Percentiles rank a stretch among this genome's conserved stretches.
These are phyloP conservation scores for Lampropteryx suffumata DNA, from an alignment of 2,888 invertebrate genomes.

Conservation along the genomic window DNA sequence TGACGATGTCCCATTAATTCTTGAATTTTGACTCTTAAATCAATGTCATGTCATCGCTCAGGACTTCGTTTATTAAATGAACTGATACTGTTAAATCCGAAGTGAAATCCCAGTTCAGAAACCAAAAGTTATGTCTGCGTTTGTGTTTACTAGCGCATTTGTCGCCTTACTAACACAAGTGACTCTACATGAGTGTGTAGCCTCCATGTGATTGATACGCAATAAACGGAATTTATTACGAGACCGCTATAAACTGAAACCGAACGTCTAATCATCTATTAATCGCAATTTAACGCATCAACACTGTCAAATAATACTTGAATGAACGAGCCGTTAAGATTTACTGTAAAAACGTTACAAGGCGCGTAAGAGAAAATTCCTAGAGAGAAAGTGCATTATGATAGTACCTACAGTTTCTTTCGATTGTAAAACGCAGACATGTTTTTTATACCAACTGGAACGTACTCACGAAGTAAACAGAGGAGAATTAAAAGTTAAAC, in stretches of 20 bases:
- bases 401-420: too few species aligned
- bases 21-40: too few species aligned
- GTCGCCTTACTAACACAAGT: not conserved
- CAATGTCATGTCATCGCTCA: too few species aligned
- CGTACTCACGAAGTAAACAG: too few species aligned
- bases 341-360: constrained; percentile 53
- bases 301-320: constrained; percentile 75
- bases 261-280: constrained; percentile 75
- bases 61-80: too few species aligned
- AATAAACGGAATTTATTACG: constrained; percentile 76
- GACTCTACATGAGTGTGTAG: constrained; percentile 31
- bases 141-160: not conserved
- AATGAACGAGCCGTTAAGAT: constrained; percentile 71
- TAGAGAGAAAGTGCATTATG: too few species aligned
- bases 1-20: too few species aligned
- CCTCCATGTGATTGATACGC: constrained; percentile 63
- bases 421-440: too few species aligned
- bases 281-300: constrained; percentile 76
- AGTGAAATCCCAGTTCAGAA: constrained; percentile 1
- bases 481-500: too few species aligned
- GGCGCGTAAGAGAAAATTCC: constrained; percentile 2
- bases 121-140: too few species aligned
- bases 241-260: constrained; percentile 66
- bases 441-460: too few species aligned
- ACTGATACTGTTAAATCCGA: too few species aligned